Evolutionary conservation across 2,888 invertebrate species (phyloP).

Genomic region (Stomorhina lunata): DNA sequence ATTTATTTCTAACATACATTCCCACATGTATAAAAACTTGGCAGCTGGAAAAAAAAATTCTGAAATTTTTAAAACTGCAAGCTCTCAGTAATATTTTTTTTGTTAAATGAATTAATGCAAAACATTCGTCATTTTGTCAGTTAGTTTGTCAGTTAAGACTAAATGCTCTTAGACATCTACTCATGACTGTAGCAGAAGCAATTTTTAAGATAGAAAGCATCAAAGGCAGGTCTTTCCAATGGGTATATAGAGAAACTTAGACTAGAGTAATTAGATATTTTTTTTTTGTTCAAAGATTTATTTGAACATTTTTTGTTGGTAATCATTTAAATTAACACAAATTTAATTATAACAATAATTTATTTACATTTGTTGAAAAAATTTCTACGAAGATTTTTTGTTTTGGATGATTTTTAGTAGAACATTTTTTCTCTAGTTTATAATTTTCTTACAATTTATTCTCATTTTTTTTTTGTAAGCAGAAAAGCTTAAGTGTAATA

Average conservation of each 20-base stretch:
- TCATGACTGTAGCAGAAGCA: background rate
- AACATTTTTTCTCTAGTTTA: slow-evolving; percentile 10
- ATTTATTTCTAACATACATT: background rate
- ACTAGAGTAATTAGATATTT: too few relatives aligned
- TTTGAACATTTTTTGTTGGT: background rate
- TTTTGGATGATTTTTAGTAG: background rate
- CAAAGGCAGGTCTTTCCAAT: background rate
- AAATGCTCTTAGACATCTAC: slow-evolving; percentile 50
- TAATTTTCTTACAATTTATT: background rate
- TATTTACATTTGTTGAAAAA: slow-evolving; percentile 40
- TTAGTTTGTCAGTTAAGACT: slow-evolving; percentile 64
- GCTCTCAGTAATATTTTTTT: slow-evolving; percentile 36
- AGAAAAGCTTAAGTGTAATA: slow-evolving; percentile 30
- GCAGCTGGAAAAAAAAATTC: slow-evolving; percentile 28
- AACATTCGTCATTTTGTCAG: slow-evolving; percentile 66
- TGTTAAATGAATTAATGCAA: slow-evolving; percentile 61
- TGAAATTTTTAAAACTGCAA: slow-evolving; percentile 28
- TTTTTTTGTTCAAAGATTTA: background rate
- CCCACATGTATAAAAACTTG: slow-evolving; percentile 29
- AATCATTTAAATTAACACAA: slow-evolving; percentile 49
- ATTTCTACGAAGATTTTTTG: too few relatives aligned
- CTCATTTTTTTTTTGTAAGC: background rate
- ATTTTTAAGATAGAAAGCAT: too few relatives aligned
- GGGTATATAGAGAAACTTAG: slow-evolving; percentile 26
- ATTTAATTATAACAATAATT: slow-evolving; percentile 65